phyloP scores from a whole-genome alignment of 2,113 vertebrate genomes.

The Nesoenas mayeri region DNA sequence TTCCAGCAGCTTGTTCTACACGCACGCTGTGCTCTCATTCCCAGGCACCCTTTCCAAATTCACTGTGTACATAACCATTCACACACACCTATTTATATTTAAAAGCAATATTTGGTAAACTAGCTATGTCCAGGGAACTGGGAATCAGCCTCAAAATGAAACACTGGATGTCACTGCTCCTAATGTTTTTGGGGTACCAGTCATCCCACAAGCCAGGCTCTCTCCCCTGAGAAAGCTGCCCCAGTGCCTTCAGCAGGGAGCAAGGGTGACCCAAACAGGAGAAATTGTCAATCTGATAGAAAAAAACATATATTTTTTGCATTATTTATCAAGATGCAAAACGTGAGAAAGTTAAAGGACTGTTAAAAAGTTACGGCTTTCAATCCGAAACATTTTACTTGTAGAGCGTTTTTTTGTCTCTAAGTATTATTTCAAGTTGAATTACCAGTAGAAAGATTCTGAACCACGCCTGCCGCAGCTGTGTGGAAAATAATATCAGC shows the following conservation, averaged over 20 bases:
- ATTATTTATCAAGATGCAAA: neutral
- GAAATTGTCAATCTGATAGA: neutral
- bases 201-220: neutral
- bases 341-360: neutral
- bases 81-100: accelerated
- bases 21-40: neutral
- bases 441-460: conserved; percentile 92
- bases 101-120: neutral
- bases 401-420: neutral
- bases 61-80: neutral
- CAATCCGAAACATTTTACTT: neutral
- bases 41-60: neutral
- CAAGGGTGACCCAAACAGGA: neutral
- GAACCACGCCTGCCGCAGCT: conserved; percentile 87
- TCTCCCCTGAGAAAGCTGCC: neutral
- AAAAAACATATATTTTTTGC: neutral
- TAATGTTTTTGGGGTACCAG: neutral
- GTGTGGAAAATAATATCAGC: conserved; percentile 95
- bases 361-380: neutral
- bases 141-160: neutral
- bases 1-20: neutral
- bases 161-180: neutral
- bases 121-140: neutral
- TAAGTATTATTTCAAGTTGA: neutral
- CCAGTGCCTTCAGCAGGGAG: accelerated